These are phyloP conservation scores for Coenonympha arcania DNA, from an alignment of 2,888 invertebrate genomes.

Conservation along the genomic window DNA sequence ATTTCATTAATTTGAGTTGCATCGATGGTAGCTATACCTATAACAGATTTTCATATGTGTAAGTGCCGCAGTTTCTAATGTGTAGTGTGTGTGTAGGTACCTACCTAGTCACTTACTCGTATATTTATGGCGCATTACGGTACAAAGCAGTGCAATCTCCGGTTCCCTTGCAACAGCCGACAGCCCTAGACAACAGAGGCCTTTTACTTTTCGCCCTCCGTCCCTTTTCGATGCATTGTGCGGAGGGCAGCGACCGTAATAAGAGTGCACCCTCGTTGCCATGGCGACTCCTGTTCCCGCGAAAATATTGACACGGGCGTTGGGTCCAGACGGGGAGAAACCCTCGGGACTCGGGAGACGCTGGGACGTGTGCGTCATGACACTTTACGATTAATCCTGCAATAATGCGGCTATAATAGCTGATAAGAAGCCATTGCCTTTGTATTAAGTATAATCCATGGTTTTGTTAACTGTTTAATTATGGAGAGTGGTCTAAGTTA, in stretches of 20 bases:
- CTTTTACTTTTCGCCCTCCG: conserved; percentile 50
- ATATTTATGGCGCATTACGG: conserved; percentile 26
- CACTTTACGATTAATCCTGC: conserved; percentile 56
- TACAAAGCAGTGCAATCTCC: conserved; percentile 30
- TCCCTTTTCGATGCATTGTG: conserved; percentile 54
- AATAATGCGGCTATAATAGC: conserved; percentile 53
- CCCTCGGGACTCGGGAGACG: conserved; percentile 32
- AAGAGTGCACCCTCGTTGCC: conserved; percentile 58
- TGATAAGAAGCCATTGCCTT: conserved; percentile 55
- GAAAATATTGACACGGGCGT: conserved; percentile 60
- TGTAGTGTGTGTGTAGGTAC: neutral
- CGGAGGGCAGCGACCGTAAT: conserved; percentile 58
- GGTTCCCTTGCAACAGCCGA: conserved; percentile 51
- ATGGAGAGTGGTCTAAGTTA: neutral
- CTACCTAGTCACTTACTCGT: neutral
- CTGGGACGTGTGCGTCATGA: conserved; percentile 48
- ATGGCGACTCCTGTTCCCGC: conserved; percentile 65
- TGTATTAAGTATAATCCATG: conserved; percentile 38
- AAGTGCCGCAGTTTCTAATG: conserved; percentile 1
- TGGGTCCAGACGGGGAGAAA: conserved; percentile 45
- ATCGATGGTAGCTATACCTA: too few species aligned
- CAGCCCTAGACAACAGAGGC: conserved; percentile 53
- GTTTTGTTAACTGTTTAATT: conserved; percentile 22
- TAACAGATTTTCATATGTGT: too few species aligned
- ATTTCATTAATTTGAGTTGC: too few species aligned